Evolutionary conservation across 2,888 invertebrate species (phyloP), one percentile per base, ranked within the genome.

Genomic region (Heliconius aoede): DNA sequence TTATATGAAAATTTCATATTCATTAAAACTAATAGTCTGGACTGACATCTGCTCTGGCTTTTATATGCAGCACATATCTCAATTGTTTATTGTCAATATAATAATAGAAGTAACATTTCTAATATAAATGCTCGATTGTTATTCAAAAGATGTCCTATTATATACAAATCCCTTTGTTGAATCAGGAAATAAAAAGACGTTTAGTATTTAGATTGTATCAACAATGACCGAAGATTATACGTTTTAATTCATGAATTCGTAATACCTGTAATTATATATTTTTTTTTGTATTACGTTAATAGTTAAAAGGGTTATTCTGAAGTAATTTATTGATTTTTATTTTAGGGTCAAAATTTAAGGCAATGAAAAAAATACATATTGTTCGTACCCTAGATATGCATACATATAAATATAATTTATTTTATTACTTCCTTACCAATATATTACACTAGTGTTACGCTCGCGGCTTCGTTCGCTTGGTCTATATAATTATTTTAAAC

Each of bases 61-160:
- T n/a, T 65, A 71, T 40, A 73, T 26, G 69, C 55, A 15, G 32
- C 67, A 67, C 55, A 67, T 78, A 69, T 79, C 76, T 76, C 71
- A 78, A 82, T 80, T 81, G 82, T 83, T 83, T 83, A 81, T 78
- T 83, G 81, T 81, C 73, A 74, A 79, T 80, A 80, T 79, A 77
- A 80, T 81, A 82, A 81, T 80, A 80, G 71, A 80, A 77, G 81
- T 80, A 80, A 80, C 80, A 75, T 72, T 64, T 74, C 65, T 79
- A 80, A 76, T 81, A 76, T 80, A 77, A 78, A 76, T 77, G 72
- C 72, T 46, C 28, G 26, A 79, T 79, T 79, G 69, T 77, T 75
- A 79, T 79, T 77, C 79, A 77, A 24, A 77, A 58, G 72, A 65
- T 30, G 77, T 72, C 26, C 24, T 60, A 72, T 74, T 78, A 74